Evolutionary conservation across 1,140 invertebrate species (phyloP).

Genomic region (Pseudomyrmex sp.): DNA sequence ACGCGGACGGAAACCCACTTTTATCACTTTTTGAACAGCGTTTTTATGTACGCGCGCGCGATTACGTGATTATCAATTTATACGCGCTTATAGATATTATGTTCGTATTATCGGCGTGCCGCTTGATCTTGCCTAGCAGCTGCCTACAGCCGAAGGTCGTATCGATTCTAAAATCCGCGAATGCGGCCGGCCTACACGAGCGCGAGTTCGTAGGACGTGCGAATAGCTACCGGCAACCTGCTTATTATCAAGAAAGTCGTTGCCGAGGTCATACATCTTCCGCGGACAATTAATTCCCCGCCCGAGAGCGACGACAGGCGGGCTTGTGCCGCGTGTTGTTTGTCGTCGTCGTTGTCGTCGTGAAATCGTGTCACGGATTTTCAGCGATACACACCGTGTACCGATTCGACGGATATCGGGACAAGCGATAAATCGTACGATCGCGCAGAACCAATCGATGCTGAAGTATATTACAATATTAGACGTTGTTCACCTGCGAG

Average conservation of each 20-base stretch:
- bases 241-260: conserved; percentile 63
- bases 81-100: not conserved
- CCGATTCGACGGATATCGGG: not conserved
- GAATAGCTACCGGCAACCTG: conserved; percentile 57
- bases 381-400: not conserved
- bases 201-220: conserved; percentile 58
- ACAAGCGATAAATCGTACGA: conserved; percentile 19
- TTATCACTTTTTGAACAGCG: conserved; percentile 27
- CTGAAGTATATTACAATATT: conserved; percentile 10
- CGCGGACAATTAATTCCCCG: conserved; percentile 38
- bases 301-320: not conserved
- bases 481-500: no score
- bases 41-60: conserved; percentile 3
- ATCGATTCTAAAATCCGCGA: conserved; percentile 68
- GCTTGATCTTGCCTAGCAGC: conserved; percentile 60
- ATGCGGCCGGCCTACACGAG: conserved; percentile 63
- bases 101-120: conserved; percentile 44
- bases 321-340: not conserved
- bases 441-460: conserved; percentile 7
- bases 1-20: conserved; percentile 1
- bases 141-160: conserved; percentile 62
- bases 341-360: not conserved
- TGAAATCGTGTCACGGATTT: conserved; percentile 34
- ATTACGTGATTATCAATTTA: conserved; percentile 42
- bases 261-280: conserved; percentile 55